Base-by-base conservation (phyloP, 2,797 vertebrate genomes). In the Notolabrus celidotus region DNA sequence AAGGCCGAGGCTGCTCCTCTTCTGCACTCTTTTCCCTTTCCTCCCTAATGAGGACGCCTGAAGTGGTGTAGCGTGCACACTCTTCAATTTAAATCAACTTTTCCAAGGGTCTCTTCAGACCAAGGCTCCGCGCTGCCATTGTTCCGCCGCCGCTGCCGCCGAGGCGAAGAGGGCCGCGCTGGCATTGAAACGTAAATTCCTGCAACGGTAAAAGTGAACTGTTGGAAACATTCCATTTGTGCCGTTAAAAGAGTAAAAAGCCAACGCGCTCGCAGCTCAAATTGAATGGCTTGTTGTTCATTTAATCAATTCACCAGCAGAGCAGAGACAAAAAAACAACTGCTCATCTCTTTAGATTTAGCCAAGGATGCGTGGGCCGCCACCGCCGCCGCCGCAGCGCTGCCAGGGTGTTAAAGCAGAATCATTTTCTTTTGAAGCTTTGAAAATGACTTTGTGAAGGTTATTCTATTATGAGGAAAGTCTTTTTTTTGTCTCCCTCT, bases 301-400 rank as follows among this genome's bases (percentile, higher is more conserved):
- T 87, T 87, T 89, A 86, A 87, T 85, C 80, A 87, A 86, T 90
- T 83, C 81, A 82, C 65, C 84, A 71, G 73, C 66, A 77, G 80
- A 78, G 73, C 66, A 52, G 67, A 16, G 22, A 74, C 75, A 86
- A 79, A 86, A 86, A 51, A 51, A 51, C 68, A 86, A 61, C 80
- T 87, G 87, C 88, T 88, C 79, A 85, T 86, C 83, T 85, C 79
- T 89, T 84, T 78, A 84, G 77, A 82, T 46, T 53, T 22, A 67
- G 69, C 73, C 86, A 87, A 91, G 88, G 88, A 88, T 80, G 59
- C 49, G 77, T 84, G 67, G 73, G 72, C 56, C 0, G 45, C 43
- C 22, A 10, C 25, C 3, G 14, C 43, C 4, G 47, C 25, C 3
- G 14, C 43, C 4, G 47, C 67, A n/a, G 27, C 4, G 4, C 67